Base-by-base conservation (phyloP, 2,888 invertebrate genomes). In the Junonia oenone region DNA sequence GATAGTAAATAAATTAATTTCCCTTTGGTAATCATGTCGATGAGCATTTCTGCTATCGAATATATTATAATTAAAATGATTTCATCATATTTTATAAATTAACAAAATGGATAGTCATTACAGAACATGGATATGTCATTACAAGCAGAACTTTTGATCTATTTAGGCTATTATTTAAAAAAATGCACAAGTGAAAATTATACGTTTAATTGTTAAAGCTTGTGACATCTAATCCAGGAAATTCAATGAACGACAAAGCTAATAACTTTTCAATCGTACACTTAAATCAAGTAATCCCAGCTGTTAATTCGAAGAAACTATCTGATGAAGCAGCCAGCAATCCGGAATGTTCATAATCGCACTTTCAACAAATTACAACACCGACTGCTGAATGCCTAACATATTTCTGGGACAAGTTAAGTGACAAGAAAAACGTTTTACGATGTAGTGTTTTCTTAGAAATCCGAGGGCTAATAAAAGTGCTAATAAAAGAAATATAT, bases 331-430 rank as follows among this genome's bases (percentile, higher is more conserved):
- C 48, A 37, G 55, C 57, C 58, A 49, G 49, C 55, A 61, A 59
- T 59, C 58, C 27, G 49, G 58, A 51, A 58, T 61, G 50, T 33
- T 59, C 52, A 51, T 55, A 61, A 61, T 52, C 56, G 45, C 62
- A 55, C 61, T 63, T 63, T 55, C 58, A 61, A 63, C 63, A 61
- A 63, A 63, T 61, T 61, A 56, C 61, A 38, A 62, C 61, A 59
- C 53, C 47, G 51, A 33, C 55, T 37, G 50, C 53, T 38, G 56
- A 57, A 63, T 63, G 55, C 61, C 53, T 27, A 49, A 53, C 45
- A 61, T 51, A 46, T 59, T 56, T 58, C 56, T 52, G 56, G 47
- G 56, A 51, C 58, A 35, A 57, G 56, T 51, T 27, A 53, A 15
- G 35, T 54, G 45, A 46, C 51, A 58, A 56, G 61, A 61, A 56